Conservation (phyloP, 1,140 invertebrate genomes). For the Drosophila nikananu region DNA sequence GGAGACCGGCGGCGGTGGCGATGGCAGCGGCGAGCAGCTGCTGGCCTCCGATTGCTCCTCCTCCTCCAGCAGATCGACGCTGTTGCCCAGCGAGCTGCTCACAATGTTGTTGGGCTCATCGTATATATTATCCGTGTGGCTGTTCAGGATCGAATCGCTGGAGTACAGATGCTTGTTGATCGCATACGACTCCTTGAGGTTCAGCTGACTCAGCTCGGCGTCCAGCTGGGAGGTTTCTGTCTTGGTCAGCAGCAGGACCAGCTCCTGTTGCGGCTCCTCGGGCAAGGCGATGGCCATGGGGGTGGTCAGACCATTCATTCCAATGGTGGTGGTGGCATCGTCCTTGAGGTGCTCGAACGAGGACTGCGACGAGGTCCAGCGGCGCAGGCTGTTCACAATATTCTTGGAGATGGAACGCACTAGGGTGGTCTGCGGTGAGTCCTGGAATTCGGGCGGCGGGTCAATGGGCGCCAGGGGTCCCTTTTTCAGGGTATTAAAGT, state of each 20-base stretch:
- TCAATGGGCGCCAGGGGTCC: slow-evolving; percentile 90
- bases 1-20: slow-evolving; percentile 72
- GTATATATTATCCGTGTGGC: slow-evolving; percentile 82
- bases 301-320: slow-evolving; percentile 18
- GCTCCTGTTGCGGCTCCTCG: slow-evolving; percentile 38
- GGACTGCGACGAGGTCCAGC: slow-evolving; percentile 83
- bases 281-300: slow-evolving; percentile 7
- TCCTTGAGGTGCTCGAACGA: slow-evolving; percentile 80
- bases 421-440: slow-evolving; percentile 84
- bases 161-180: slow-evolving; percentile 82
- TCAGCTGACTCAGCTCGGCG: slow-evolving; percentile 33
- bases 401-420: slow-evolving; percentile 80
- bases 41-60: slow-evolving; percentile 66
- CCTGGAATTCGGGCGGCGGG: slow-evolving; percentile 92
- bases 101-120: slow-evolving; percentile 84
- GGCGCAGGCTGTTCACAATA: slow-evolving; percentile 73
- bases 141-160: slow-evolving; percentile 82
- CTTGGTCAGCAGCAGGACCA: slow-evolving; percentile 57
- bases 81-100: slow-evolving; percentile 78
- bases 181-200: slow-evolving; percentile 76
- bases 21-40: slow-evolving; percentile 69
- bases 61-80: slow-evolving; percentile 72
- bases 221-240: slow-evolving; percentile 11
- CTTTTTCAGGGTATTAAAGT: slow-evolving; percentile 93
- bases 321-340: slow-evolving; percentile 53